Percentiles rank a stretch among this genome's conserved stretches.
These are phyloP conservation scores for Ariolimax columbianus DNA, from an alignment of 2,888 invertebrate genomes.

Conservation along the genomic window DNA sequence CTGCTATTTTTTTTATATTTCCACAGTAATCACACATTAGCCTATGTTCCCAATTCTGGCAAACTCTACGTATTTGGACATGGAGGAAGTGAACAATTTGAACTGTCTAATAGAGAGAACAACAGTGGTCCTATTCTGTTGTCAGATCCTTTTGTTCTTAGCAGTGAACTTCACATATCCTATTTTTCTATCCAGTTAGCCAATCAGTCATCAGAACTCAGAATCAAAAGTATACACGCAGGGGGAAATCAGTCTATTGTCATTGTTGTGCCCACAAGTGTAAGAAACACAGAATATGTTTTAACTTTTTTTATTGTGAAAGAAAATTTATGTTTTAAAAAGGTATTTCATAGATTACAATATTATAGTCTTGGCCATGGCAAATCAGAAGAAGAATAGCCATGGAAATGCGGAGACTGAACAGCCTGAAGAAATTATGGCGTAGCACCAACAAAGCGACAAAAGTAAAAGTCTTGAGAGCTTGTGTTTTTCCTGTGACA, in stretches of 20 bases:
- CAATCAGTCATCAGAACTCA: constrained; percentile 62
- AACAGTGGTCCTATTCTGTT: constrained; percentile 82
- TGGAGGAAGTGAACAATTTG: constrained; percentile 93
- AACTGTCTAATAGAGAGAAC: constrained; percentile 80
- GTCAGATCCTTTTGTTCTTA: constrained; percentile 67
- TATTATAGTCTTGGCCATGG: no score
- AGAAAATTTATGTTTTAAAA: no score
- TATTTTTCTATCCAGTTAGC: constrained; percentile 55
- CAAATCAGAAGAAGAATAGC: no score
- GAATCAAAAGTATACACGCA: constrained; percentile 84
- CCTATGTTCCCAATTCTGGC: constrained; percentile 87
- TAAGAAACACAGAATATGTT: no score
- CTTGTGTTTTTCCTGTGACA: no score
- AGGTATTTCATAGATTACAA: no score
- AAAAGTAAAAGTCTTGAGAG: no score
- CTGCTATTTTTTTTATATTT: not conserved
- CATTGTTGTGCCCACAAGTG: constrained; percentile 59
- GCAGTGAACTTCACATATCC: constrained; percentile 12
- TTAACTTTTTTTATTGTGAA: no score
- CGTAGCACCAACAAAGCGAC: no score
- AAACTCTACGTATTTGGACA: constrained; percentile 93
- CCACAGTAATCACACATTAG: constrained; percentile 88
- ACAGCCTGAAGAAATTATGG: no score
- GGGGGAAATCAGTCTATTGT: constrained; percentile 94
- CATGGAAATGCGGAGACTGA: no score